These are phyloP conservation scores for Discoglossus pictus DNA, from an alignment of 2,797 vertebrate species.

Conservation along the genomic window DNA sequence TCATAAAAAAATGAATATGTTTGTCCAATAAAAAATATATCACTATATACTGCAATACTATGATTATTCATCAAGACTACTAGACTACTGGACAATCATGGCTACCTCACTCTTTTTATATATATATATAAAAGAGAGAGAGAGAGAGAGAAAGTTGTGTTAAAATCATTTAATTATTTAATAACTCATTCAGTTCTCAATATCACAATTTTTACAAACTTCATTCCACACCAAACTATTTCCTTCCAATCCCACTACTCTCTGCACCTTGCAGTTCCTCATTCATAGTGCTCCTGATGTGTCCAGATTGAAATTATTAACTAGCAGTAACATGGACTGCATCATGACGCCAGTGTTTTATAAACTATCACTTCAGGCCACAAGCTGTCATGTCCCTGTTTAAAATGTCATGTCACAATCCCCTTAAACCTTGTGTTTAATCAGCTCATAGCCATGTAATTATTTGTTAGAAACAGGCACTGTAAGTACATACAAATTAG, in stretches of 20 bases:
- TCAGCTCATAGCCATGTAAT: conserved; percentile 45
- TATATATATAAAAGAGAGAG: no score
- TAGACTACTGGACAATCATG: no score
- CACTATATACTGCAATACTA: no score
- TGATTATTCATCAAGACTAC: no score
- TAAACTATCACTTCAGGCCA: conserved; percentile 46
- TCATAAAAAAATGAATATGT: no score
- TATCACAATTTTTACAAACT: conserved; percentile 25
- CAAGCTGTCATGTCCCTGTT: conserved; percentile 51
- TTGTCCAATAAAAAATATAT: no score
- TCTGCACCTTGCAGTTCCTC: conserved; percentile 20
- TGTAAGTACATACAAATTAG: conserved; percentile 41
- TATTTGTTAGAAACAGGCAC: conserved; percentile 44
- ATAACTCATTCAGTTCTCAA: conserved; percentile 25
- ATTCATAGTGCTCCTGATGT: conserved; percentile 19
- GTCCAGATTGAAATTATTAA: conserved; percentile 50
- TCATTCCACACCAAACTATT: conserved; percentile 33
- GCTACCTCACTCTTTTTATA: no score
- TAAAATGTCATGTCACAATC: conserved; percentile 50
- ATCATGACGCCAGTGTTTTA: conserved; percentile 42
- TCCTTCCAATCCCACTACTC: conserved; percentile 5
- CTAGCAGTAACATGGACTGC: conserved; percentile 33
- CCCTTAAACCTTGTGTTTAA: conserved; percentile 46
- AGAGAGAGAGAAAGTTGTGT: no score
- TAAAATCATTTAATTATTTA: conserved; percentile 29